Evolutionary conservation across 2,797 vertebrate genomes (phyloP).

Genomic region (Melanotaenia trifasciata): DNA sequence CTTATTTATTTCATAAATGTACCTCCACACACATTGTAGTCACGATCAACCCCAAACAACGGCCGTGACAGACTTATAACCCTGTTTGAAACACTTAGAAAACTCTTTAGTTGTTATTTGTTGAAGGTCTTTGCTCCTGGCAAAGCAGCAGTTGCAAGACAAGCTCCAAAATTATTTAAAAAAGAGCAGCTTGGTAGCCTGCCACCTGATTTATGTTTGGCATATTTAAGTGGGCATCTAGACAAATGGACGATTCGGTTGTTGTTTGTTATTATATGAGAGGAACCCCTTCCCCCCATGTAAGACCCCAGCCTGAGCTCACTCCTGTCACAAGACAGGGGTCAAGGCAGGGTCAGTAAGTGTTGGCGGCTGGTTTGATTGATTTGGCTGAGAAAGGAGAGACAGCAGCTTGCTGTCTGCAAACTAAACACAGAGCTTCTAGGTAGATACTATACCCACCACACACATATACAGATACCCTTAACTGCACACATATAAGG

Average conservation of each 20-base stretch:
- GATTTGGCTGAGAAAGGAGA: conserved; percentile 82
- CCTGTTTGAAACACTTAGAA: conserved; percentile 30
- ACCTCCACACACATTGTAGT: conserved; percentile 29
- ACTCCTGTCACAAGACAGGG: conserved; percentile 75
- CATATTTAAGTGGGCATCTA: conserved; percentile 61
- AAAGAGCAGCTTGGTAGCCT: conserved; percentile 74
- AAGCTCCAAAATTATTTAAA: conserved; percentile 41
- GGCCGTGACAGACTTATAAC: conserved; percentile 27
- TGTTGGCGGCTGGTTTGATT: conserved; percentile 75
- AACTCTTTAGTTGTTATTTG: conserved; percentile 43
- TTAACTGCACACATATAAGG: conserved; percentile 5
- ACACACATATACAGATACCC: conserved; percentile 18
- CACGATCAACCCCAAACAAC: conserved; percentile 33
- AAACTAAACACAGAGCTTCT: conserved; percentile 37
- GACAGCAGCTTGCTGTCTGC: conserved; percentile 70
- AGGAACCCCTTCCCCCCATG: conserved; percentile 33
- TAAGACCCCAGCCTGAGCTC: conserved; percentile 58
- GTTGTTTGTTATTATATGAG: conserved; percentile 71
- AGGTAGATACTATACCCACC: conserved; percentile 17
- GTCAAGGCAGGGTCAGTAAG: conserved; percentile 76
- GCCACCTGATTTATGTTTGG: conserved; percentile 75
- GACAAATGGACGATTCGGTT: conserved; percentile 69
- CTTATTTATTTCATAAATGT: conserved; percentile 48
- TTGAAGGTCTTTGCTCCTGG: conserved; percentile 33
- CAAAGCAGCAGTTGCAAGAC: conserved; percentile 56